phyloP scores from a whole-genome alignment of 2,797 vertebrate genomes.

The Taeniopygia guttata region DNA sequence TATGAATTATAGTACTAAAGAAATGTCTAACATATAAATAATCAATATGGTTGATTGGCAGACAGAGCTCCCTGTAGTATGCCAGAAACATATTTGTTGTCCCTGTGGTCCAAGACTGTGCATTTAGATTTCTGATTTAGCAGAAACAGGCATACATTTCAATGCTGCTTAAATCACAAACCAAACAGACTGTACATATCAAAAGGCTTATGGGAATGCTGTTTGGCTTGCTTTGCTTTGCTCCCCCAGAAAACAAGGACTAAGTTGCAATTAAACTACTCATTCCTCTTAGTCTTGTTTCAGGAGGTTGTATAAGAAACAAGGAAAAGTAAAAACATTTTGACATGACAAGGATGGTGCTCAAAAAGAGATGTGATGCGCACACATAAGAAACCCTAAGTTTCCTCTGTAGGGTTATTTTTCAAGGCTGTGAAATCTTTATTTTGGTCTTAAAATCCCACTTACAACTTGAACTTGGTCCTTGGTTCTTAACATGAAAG shows the following conservation, averaged over 20 bases:
- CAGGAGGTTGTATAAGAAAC: not conserved
- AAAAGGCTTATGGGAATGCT: not conserved
- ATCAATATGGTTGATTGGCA: not conserved
- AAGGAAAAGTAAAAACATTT: not conserved
- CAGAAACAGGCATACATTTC: not conserved
- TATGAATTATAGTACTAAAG: not conserved
- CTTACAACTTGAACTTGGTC: not conserved
- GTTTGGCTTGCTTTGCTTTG: not conserved
- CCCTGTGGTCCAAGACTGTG: not conserved
- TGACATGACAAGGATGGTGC: not conserved
- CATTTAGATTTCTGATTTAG: not conserved
- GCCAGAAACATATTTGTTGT: constrained; percentile 9
- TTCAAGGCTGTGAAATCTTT: not conserved
- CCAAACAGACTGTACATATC: not conserved
- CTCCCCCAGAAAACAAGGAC: not conserved
- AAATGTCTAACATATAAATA: not conserved
- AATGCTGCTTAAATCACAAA: not conserved
- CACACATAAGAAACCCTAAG: not conserved
- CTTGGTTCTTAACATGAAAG: not conserved
- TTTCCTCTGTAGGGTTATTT: not conserved
- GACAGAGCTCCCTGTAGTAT: not conserved
- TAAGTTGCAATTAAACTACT: not conserved
- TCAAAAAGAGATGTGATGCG: not conserved
- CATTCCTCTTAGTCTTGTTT: not conserved
- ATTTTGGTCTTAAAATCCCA: not conserved